phyloP scores from a whole-genome alignment of 2,797 vertebrate species.

The Paratrypauchen microcephalus region DNA sequence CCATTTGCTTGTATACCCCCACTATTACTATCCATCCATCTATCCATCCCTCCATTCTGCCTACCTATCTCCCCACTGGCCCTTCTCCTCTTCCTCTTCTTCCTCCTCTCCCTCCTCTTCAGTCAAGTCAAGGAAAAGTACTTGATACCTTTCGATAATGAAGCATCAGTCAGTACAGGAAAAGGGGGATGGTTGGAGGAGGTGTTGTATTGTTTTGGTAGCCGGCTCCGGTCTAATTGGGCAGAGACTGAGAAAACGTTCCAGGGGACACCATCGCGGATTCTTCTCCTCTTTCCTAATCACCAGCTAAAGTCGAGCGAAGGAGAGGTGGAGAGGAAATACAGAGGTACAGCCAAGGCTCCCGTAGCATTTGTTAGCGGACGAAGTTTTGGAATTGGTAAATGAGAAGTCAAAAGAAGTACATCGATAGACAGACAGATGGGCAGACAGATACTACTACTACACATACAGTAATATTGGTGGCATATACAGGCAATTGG shows the following conservation, averaged over 20 bases:
- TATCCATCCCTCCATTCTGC: too few species aligned
- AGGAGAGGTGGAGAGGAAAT: constrained; percentile 48
- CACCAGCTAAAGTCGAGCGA: constrained; percentile 47
- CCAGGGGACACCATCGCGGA: constrained; percentile 27
- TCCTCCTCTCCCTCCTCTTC: background rate
- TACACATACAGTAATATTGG: too few species aligned
- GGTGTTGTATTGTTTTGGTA: background rate
- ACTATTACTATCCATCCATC: too few species aligned
- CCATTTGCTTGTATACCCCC: too few species aligned
- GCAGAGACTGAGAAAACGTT: constrained; percentile 14
- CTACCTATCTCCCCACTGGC: background rate
- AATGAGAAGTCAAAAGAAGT: background rate
- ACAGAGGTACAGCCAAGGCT: constrained; percentile 39
- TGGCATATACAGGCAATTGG: too few species aligned
- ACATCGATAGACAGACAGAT: background rate
- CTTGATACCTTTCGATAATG: constrained; percentile 39
- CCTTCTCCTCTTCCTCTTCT: background rate
- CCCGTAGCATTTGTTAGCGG: background rate
- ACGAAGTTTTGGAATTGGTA: background rate
- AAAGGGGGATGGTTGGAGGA: constrained; percentile 12
- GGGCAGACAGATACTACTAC: background rate
- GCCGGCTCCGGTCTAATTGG: constrained; percentile 49
- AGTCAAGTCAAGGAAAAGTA: constrained; percentile 2
- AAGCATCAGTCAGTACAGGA: constrained; percentile 40
- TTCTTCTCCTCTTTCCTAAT: constrained; percentile 47